Base-by-base conservation (phyloP, 2,797 vertebrate species). In the Sebastes aleutianus region DNA sequence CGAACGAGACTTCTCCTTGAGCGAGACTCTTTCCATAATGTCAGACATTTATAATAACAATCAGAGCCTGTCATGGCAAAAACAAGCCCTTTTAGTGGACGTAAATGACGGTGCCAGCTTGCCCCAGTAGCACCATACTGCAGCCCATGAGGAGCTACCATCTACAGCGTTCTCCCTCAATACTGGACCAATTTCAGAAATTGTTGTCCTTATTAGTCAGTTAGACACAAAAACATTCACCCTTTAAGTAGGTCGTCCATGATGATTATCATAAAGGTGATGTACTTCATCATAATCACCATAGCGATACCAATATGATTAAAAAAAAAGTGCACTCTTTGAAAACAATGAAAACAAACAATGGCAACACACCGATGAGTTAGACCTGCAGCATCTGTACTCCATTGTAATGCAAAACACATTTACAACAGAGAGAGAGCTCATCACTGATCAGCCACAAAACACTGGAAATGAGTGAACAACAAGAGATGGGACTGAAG, bases 351-450 rank as follows among this genome's bases (percentile, higher is more conserved):
- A 43, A 43, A 43, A 43, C 39, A 43, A 57, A 80, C 13, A 72
- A 50, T 71, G 56, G 63, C 31, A 78, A 57, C 54, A 76, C 58
- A 74, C 39, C 1, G 69, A 81, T 74, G 82, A 84, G 61, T 54
- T 61, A 20, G 5, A 76, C 22, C 29, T 53, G 13, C 5, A 64
- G 39, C 50, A 57, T 68, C n/a, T 54, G n/a, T 34, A 12, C 31
- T 39, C 54, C 20, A 70, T 8, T 53, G 29, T 20, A 74, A 43
- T 20, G 31, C 29, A 26, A 32, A 74, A 43, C 32, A 84, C 58
- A 59, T 39, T 69, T 5, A 53, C 70, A 70, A 76, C 11, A 63
- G 34, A 74, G 16, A 24, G 63, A 56, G 53, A 65, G 66, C 18
- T 65, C 27, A 9, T 58, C 26, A 76, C 8, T 39, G 27, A 72